phyloP scores from a whole-genome alignment of 2,113 vertebrate species.

The Cranoglanis bouderius region DNA sequence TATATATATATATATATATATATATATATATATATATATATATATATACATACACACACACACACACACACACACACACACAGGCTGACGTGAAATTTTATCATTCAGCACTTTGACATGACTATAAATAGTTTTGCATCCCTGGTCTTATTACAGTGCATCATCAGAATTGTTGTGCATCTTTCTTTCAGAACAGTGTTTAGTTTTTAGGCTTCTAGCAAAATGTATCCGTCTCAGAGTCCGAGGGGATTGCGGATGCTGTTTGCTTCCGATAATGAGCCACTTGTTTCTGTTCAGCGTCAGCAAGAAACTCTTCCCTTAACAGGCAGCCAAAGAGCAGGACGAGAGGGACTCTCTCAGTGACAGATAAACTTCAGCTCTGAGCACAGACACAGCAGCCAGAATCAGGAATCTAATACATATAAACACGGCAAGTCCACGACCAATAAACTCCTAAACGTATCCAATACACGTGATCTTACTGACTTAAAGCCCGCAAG shows the following conservation, averaged over 20 bases:
- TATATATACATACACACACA: too few relatives aligned
- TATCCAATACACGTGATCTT: background rate
- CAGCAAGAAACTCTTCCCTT: constrained; percentile 41
- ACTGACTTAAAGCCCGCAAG: too few relatives aligned
- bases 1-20: too few relatives aligned
- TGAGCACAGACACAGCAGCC: background rate
- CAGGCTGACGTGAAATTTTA: background rate
- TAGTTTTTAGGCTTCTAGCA: background rate
- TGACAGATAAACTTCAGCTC: constrained; percentile 26
- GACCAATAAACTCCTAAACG: background rate
- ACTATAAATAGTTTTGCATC: background rate
- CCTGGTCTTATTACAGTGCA: background rate
- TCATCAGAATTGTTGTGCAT: background rate
- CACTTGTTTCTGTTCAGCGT: constrained; percentile 23
- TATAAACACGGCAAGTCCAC: background rate
- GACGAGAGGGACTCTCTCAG: constrained; percentile 11
- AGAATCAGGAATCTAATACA: background rate
- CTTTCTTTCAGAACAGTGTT: background rate
- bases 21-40: too few relatives aligned
- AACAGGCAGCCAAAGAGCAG: constrained; percentile 28
- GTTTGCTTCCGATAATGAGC: constrained; percentile 48
- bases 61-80: background rate
- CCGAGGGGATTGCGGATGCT: constrained; percentile 30
- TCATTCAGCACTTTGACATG: background rate
- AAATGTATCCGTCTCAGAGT: background rate